Percentiles rank a stretch among this genome's conserved stretches.
Conservation (phyloP, 2,113 vertebrate species). For the Stegostoma tigrinum region DNA sequence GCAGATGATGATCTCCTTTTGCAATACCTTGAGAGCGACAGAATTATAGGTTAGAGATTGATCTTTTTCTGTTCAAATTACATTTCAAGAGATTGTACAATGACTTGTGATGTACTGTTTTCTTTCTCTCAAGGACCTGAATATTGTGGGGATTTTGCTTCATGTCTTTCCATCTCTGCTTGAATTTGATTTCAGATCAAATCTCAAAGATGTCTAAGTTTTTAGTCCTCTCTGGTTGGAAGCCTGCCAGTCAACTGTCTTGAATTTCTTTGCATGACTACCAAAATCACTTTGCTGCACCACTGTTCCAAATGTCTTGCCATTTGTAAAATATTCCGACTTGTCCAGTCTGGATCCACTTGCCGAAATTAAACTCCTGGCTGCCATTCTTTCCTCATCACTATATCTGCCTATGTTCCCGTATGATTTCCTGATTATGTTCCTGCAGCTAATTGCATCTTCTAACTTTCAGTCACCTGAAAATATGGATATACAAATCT, state of each 20-base stretch:
- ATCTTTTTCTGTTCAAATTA: background rate
- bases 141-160: background rate
- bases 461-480: background rate
- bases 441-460: background rate
- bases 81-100: background rate
- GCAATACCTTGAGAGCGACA: slow-evolving; percentile 72
- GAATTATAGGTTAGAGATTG: slow-evolving; percentile 60
- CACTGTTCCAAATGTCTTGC: background rate
- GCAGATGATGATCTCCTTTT: slow-evolving; percentile 80
- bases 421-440: too few species aligned
- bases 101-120: background rate
- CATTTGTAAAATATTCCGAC: background rate
- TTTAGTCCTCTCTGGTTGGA: background rate
- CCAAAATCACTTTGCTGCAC: background rate
- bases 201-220: background rate
- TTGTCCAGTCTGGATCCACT: background rate
- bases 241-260: background rate
- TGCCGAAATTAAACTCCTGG: background rate
- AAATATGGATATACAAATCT: background rate
- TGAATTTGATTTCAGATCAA: background rate
- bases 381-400: background rate
- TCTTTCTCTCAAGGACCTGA: background rate
- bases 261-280: background rate
- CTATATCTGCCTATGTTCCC: background rate
- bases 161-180: background rate